These are phyloP conservation scores for Phrynocephalus forsythii DNA, from an alignment of 2,797 vertebrate species.

Conservation along the genomic window DNA sequence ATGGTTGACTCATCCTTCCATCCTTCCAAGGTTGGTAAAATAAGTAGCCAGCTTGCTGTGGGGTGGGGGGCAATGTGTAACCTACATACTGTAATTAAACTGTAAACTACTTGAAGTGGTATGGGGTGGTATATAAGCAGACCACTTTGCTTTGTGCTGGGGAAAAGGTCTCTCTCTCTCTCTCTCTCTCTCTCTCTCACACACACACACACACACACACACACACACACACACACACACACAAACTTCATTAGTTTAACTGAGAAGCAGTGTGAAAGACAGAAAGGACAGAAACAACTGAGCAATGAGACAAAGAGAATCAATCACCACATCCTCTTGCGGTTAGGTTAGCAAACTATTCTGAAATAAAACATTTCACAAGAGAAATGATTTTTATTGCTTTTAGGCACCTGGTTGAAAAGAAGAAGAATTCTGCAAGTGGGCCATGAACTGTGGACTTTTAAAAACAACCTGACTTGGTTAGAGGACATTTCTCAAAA, in stretches of 20 bases:
- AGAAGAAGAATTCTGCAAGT: not conserved
- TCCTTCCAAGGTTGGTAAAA: no score
- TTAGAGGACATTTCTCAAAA: not conserved
- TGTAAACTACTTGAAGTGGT: no score
- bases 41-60: no score
- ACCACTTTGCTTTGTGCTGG: no score
- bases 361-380: not conserved
- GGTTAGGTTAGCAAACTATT: not conserved
- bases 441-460: not conserved
- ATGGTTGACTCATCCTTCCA: no score
- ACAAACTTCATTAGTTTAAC: not conserved
- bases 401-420: not conserved
- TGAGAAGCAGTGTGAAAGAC: not conserved
- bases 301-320: not conserved
- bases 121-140: no score
- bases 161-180: slow-evolving; percentile 26
- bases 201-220: no score
- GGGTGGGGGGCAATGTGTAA: no score
- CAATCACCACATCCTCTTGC: not conserved
- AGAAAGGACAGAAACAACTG: not conserved
- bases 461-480: not conserved
- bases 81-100: no score
- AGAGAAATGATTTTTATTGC: not conserved
- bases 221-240: no score
- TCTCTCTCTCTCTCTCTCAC: not conserved